Conservation (phyloP, 2,797 vertebrate genomes). For the Semaprochilodus insignis region DNA sequence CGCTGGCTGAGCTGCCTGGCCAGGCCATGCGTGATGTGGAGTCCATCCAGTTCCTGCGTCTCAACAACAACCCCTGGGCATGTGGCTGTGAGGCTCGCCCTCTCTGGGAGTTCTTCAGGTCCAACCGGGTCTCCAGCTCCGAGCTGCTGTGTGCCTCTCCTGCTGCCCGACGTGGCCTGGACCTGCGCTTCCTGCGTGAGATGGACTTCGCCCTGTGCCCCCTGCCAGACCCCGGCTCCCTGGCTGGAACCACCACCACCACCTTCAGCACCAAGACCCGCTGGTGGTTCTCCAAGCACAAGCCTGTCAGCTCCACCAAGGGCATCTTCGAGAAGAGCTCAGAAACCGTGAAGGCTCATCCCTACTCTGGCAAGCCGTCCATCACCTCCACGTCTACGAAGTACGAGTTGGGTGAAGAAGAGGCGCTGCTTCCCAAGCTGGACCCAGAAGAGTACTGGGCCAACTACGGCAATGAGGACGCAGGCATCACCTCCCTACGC, state of each 20-base stretch:
- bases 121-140: slow-evolving; percentile 89
- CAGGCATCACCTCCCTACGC: slow-evolving; percentile 76
- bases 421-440: slow-evolving; percentile 85
- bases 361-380: slow-evolving; percentile 76
- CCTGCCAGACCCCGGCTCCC: slow-evolving; percentile 81
- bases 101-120: slow-evolving; percentile 95
- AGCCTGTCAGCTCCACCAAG: slow-evolving; percentile 81
- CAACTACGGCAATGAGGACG: slow-evolving; percentile 88
- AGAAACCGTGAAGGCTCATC: slow-evolving; percentile 77
- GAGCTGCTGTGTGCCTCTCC: slow-evolving; percentile 91
- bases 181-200: slow-evolving; percentile 91
- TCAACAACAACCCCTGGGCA: slow-evolving; percentile 96
- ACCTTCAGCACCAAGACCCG: slow-evolving; percentile 81
- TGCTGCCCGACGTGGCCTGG: slow-evolving; percentile 82
- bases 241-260: slow-evolving; percentile 82
- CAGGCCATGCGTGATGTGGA: slow-evolving; percentile 89
- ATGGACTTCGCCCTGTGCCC: slow-evolving; percentile 91
- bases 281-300: slow-evolving; percentile 86
- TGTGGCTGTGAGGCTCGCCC: slow-evolving; percentile 92
- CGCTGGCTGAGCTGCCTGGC: slow-evolving; percentile 88
- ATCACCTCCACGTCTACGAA: slow-evolving; percentile 84
- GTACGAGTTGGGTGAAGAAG: slow-evolving; percentile 88
- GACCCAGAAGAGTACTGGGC: slow-evolving; percentile 88
- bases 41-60: slow-evolving; percentile 92
- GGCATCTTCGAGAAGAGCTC: slow-evolving; percentile 80